Percentiles rank a stretch among this genome's conserved stretches.
phyloP scores from a whole-genome alignment of 2,888 invertebrate species.

The Mellilla xanthometata region DNA sequence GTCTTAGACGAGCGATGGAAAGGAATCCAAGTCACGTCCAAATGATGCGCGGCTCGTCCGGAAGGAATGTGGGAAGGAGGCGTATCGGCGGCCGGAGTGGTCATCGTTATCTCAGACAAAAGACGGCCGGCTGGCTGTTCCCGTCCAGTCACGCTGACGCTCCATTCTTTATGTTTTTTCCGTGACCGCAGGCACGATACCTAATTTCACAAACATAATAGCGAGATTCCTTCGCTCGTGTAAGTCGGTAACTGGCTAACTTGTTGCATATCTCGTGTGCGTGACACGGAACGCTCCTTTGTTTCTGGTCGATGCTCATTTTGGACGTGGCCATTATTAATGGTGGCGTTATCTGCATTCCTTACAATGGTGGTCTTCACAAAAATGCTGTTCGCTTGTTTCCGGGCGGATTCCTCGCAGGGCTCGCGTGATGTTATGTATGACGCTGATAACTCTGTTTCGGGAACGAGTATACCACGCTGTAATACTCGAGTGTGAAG shows the following conservation, averaged over 20 bases:
- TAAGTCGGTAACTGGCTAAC: constrained; percentile 18
- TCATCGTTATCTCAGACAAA: constrained; percentile 32
- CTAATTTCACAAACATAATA: constrained; percentile 34
- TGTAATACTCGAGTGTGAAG: neutral
- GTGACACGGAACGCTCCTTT: constrained; percentile 24
- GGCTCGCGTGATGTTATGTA: constrained; percentile 6
- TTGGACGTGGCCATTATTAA: constrained; percentile 18
- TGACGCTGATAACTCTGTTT: constrained; percentile 11
- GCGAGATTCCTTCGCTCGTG: constrained; percentile 22
- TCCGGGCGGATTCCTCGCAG: constrained; percentile 11
- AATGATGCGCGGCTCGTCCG: constrained; percentile 3
- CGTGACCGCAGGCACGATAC: constrained; percentile 33
- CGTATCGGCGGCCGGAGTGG: constrained; percentile 24
- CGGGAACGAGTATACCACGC: neutral
- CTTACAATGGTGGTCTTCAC: constrained; percentile 16
- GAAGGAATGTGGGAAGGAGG: constrained; percentile 18
- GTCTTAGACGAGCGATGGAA: too few species aligned
- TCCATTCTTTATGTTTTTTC: constrained; percentile 33
- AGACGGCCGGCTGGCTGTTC: constrained; percentile 20
- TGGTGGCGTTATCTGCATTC: constrained; percentile 20
- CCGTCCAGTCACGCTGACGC: constrained; percentile 26
- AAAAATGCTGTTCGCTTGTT: constrained; percentile 17
- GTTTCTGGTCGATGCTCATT: constrained; percentile 21
- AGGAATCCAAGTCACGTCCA: neutral
- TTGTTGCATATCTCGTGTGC: constrained; percentile 34